Base-by-base conservation (phyloP, 2,113 vertebrate genomes). In the Pipa parva region DNA sequence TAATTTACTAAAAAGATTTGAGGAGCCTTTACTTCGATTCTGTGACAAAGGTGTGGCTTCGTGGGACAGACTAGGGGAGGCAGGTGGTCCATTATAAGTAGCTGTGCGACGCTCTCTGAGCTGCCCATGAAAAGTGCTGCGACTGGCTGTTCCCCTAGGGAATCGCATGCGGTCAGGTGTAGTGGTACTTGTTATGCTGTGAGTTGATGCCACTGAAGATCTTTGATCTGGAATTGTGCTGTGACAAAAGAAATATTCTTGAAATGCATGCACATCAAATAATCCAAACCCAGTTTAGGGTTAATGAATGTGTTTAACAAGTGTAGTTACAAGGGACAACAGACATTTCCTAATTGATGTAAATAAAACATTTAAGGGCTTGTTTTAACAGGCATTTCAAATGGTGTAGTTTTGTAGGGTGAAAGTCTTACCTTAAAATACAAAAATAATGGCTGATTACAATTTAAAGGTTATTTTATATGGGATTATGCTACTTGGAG, bases 41-140 rank as follows among this genome's bases (percentile, higher is more conserved):
- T 98, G 95, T 0, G 94, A 93, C 48, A 97, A 84, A 0, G 93
- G 92, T 0, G 94, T 90, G 46, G 93, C 93, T 51, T 97, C 94
- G 2, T 97, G 93, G 60, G 94, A 95, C 46, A 96, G 89, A 17
- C 95, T 95, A 74, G 96, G 95, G 0, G 96, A 97, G 64, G 95
- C 95, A 0, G 95, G 97, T 0, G 96, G 97, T 13, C 97, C 95
- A 0, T 99, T 98, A 78, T 99, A 99, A 0, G 95, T 99, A 52
- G 97, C 97, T 0, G 95, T 98, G 65, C 96, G 93, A 7, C 93
- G 90, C 74, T 97, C 97, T 7, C 95, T 80, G 73, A 95, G 91
- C 84, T 98, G 96, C 21, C 93, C 94, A 0, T 98, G 96, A 84
- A 99, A 98, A 73, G 97, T 99, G 89, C 95, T 98, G 60, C 97